Evolutionary conservation across 2,888 invertebrate genomes (phyloP).

Genomic region (Ischnura elegans): DNA sequence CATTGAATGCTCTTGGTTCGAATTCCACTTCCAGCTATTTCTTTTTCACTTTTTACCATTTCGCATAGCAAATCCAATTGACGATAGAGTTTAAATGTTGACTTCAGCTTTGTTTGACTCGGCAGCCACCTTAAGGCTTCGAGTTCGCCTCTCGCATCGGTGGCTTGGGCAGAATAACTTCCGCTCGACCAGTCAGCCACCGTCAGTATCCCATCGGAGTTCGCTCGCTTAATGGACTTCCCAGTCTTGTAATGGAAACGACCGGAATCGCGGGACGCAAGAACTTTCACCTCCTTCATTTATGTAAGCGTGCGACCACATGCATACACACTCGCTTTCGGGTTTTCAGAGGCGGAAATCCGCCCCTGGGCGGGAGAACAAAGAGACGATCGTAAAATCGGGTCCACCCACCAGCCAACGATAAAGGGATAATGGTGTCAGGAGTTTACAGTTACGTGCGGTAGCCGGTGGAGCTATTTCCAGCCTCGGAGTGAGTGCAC

Average conservation of each 20-base stretch:
- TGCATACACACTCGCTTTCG: background rate
- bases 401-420: background rate
- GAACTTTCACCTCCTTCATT: constrained; percentile 26
- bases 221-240: background rate
- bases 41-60: too few relatives aligned
- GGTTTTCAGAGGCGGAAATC: background rate
- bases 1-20: too few relatives aligned
- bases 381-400: background rate
- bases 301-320: background rate
- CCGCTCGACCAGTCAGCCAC: background rate
- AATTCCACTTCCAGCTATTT: too few relatives aligned
- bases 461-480: background rate
- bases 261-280: background rate
- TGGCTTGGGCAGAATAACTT: background rate
- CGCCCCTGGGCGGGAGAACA: background rate
- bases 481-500: background rate
- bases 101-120: too few relatives aligned
- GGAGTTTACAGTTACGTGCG: background rate
- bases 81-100: too few relatives aligned
- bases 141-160: too few relatives aligned
- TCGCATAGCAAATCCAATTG: too few relatives aligned
- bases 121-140: too few relatives aligned
- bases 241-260: background rate
- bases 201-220: background rate
- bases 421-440: constrained; percentile 8